Base-by-base conservation (phyloP, 2,113 vertebrate species). In the Ancistrus triradiatus region DNA sequence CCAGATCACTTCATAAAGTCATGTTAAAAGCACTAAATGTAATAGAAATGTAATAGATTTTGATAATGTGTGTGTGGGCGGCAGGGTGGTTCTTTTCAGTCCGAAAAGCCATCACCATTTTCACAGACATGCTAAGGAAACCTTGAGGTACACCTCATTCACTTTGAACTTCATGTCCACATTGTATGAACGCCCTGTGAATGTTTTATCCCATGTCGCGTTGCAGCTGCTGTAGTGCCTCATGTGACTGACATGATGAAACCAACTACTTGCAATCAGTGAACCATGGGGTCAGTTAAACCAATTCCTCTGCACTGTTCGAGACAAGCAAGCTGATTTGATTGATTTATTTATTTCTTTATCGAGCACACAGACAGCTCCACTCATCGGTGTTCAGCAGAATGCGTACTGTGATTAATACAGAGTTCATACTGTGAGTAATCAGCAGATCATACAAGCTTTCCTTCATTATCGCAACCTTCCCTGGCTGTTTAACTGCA, bases 331-430 rank as follows among this genome's bases (percentile, higher is more conserved):
- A 18, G 25, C 10, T 44, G 49, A 63, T 63, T 63, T 59, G 13
- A 56, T 63, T 59, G 13, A 56, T 40, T 44, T 51, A 43, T 63
- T 9, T 63, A 42, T 53, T 64, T 64, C 25, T 33, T 55, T 49
- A 22, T 4, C 18, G 10, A 53, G 25, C 38, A 2, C 22, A n/a
- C 37, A 14, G 25, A 49, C 18, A 33, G 49, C 40, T 9, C 18
- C 13, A 15, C 7, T 8, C 27, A 13, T 2, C 27, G 8, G 25
- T 9, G 17, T 19, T 13, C 17, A 19, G 38, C 21, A 27, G 15
- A 49, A 42, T 43, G 48, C 31, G 13, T 21, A 27, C 18, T 44
- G 18, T 44, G 37, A 63, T 43, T 63, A 53, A 38, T 22, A 9
- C 3, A 14, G 25, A 33, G 37, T 15, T 22, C 61, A 44, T 38